Evolutionary conservation across 2,888 invertebrate genomes (phyloP), one percentile per base, ranked within the genome.

Genomic region (Orthosia gracilis): DNA sequence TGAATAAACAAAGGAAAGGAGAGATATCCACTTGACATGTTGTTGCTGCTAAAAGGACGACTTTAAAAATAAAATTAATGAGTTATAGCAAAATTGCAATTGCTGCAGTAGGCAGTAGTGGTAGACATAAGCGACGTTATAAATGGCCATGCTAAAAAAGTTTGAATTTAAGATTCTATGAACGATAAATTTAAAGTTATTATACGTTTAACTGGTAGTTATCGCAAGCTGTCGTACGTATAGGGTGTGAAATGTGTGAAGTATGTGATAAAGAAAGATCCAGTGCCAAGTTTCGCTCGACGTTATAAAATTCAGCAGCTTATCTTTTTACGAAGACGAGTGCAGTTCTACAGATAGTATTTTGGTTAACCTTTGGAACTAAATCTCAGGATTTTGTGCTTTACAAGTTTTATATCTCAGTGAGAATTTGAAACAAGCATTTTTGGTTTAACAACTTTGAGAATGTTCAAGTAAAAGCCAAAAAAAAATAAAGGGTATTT

Each of bases 211-310:
- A 26, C 2, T 26, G 26, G 54, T 40, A 50, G 31, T 73, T 62
- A 73, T 82, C 26, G 50, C 81, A 70, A 73, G 57, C 73, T 68
- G 82, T 64, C 4, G n/a, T 40, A 73, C 49, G 15, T 50, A 64
- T 54, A 63, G 13, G 59, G 52, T 67, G 69, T 67, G 40, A 80
- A 72, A 45, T 67, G 47, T 66, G 31, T 66, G 50, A 72, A 64
- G 26, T 73, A 76, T 72, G 50, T 15, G 59, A 59, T 50, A 77
- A 67, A 68, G 52, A 61, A 61, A 47, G 13, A 54, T 23, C 5
- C 26, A 58, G 68, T 61, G 71, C 76, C 54, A 69, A 69, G 54
- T 62, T 62, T 72, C 23, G 47, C 47, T 62, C 31, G 31, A 58
- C 5, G 17, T 13, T 49, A 52, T 52, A 66, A 80, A 76, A 76